Evolutionary conservation across 2,113 vertebrate species (phyloP).

Genomic region (Silurus glanis): DNA sequence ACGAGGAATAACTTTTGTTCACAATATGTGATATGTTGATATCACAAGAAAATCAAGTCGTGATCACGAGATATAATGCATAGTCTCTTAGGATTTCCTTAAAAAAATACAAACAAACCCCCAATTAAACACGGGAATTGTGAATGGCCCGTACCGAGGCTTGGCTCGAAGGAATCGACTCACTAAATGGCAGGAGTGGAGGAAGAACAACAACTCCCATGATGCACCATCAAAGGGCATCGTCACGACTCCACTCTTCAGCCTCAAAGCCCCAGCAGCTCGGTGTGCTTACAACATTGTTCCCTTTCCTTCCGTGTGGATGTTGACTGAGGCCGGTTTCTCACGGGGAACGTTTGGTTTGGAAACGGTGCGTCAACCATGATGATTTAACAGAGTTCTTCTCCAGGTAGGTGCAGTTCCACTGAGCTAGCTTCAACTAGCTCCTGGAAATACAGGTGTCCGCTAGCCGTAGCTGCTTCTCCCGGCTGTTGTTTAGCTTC

Average conservation of each 20-base stretch:
- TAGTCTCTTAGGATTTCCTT: too few relatives aligned
- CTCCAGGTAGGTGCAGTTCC: conserved; percentile 27
- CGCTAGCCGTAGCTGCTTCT: conserved; percentile 21
- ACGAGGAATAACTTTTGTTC: too few relatives aligned
- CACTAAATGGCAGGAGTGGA: not conserved
- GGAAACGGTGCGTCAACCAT: conserved; percentile 3
- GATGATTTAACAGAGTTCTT: not conserved
- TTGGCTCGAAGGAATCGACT: not conserved
- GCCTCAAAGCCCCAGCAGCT: conserved; percentile 13
- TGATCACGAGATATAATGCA: too few relatives aligned
- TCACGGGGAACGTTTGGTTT: not conserved
- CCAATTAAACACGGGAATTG: too few relatives aligned
- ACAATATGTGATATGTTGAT: too few relatives aligned
- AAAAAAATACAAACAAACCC: too few relatives aligned
- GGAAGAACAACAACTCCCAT: conserved; percentile 42
- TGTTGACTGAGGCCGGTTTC: not conserved
- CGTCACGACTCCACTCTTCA: conserved; percentile 28
- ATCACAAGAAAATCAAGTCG: too few relatives aligned
- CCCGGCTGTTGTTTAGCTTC: not conserved
- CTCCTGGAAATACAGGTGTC: conserved; percentile 20
- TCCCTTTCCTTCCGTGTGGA: conserved; percentile 23
- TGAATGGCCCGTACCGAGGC: too few relatives aligned
- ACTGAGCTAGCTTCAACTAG: not conserved
- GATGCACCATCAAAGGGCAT: conserved; percentile 37
- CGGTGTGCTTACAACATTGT: not conserved